Conservation (phyloP, 2,113 vertebrate species). For the Micromys minutus region DNA sequence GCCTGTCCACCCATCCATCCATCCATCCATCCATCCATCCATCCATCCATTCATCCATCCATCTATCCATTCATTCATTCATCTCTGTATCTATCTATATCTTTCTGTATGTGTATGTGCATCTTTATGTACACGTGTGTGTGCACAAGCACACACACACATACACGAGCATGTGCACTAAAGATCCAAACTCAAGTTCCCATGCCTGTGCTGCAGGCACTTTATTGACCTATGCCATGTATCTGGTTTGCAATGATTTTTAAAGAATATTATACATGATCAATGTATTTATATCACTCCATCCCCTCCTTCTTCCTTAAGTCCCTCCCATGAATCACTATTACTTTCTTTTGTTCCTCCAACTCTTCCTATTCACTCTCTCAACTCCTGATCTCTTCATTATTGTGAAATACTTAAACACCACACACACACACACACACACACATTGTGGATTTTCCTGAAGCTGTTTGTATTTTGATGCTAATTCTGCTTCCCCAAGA, state of each 20-base stretch:
- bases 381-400: background rate
- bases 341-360: background rate
- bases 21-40: no score
- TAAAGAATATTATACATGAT: background rate
- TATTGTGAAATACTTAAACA: no score
- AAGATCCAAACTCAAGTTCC: background rate
- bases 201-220: background rate
- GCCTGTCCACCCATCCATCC: no score
- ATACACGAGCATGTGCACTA: no score
- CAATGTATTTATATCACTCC: background rate
- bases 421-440: background rate
- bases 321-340: background rate
- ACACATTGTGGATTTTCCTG: no score
- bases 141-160: no score
- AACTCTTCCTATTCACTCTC: background rate
- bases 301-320: background rate
- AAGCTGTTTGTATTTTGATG: no score
- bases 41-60: background rate
- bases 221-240: background rate
- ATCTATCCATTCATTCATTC: no score
- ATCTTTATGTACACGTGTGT: no score
- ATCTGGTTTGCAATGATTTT: background rate
- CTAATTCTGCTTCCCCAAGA: no score
- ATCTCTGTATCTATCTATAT: no score
- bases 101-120: no score